Base-by-base conservation (phyloP, 2,113 vertebrate species). In the Prionailurus viverrinus region DNA sequence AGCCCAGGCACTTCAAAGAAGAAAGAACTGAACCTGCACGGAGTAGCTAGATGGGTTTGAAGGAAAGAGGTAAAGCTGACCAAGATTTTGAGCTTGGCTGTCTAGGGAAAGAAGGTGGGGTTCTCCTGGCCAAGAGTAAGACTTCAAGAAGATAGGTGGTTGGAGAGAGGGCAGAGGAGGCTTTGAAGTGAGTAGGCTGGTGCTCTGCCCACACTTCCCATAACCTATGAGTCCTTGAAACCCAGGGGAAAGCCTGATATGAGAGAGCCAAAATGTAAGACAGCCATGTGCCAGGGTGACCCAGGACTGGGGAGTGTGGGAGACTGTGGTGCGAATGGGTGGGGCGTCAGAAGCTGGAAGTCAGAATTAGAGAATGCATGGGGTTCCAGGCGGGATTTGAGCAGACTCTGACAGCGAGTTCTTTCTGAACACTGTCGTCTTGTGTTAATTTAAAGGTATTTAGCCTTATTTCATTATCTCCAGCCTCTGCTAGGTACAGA, bases 401-500 rank as follows among this genome's bases (percentile, higher is more conserved):
- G 61, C 31, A 68, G 21, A 39, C 31, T 53, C 66, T 73, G 51
- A 29, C 16, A 45, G 25, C 0, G 1, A 51, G 9, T 76, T 82
- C 53, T 91, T 71, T 74, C 71, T 74, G 27, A 31, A 80, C 12
- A 31, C 53, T 80, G 83, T 36, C 16, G 33, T 33, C 69, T 89
- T 91, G 51, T 68, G 76, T 96, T 96, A 71, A 71, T 58, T 83
- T 83, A 69, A 51, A 91, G 36, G 9, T 53, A 61, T 61, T 81
- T 88, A 58, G 51, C 45, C 29, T 86, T 29, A 16, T 61, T 69
- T 97, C 10, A 63, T 95, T 92, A 92, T 88, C 65, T 89, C 53
- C 53, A 79, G 48, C 51, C 27, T 97, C 31, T 68, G 13, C 39
- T 86, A n/a, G 23, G 48, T 81, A 10, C 71, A 63, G 53, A 45